Conservation (phyloP, 2,888 invertebrate species). For the Drosophila austrosaltans region DNA sequence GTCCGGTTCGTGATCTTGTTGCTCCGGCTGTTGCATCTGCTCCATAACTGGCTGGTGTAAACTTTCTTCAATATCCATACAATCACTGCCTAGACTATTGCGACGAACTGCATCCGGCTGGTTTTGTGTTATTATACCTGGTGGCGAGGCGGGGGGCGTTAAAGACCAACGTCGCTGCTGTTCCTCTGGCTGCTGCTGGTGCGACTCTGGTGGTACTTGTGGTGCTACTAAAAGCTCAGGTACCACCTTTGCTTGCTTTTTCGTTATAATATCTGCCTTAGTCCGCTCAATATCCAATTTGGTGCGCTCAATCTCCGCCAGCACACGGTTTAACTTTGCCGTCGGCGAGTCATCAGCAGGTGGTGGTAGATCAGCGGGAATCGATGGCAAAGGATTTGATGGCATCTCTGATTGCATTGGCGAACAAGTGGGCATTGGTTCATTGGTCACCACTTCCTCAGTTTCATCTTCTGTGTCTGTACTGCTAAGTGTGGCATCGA, state of each 20-base stretch:
- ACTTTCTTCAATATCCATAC: slow-evolving; percentile 69
- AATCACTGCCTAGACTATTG: slow-evolving; percentile 63
- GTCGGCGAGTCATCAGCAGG: slow-evolving; percentile 60
- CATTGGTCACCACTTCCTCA: slow-evolving; percentile 44
- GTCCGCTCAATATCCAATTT: slow-evolving; percentile 80
- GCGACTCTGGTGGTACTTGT: slow-evolving; percentile 4
- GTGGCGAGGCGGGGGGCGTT: slow-evolving; percentile 77
- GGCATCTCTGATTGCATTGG: slow-evolving; percentile 4
- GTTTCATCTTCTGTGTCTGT: slow-evolving; percentile 81
- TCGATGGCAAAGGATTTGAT: slow-evolving; percentile 12
- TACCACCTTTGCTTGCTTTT: slow-evolving; percentile 44
- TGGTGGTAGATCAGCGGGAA: not conserved
- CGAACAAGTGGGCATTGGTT: slow-evolving; percentile 6
- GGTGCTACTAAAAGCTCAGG: slow-evolving; percentile 19
- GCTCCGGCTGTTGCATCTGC: not conserved
- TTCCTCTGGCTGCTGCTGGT: slow-evolving; percentile 36
- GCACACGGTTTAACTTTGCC: slow-evolving; percentile 69
- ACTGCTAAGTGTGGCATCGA: slow-evolving; percentile 82
- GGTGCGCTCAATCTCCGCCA: slow-evolving; percentile 81
- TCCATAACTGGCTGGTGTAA: slow-evolving; percentile 24
- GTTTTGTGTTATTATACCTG: slow-evolving; percentile 27
- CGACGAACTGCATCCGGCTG: slow-evolving; percentile 79
- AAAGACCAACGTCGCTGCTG: slow-evolving; percentile 76
- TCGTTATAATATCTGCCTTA: slow-evolving; percentile 64
- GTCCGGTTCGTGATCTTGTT: not conserved